Percentiles rank a stretch among this genome's conserved stretches.
phyloP scores from a whole-genome alignment of 2,113 vertebrate genomes.

The Cryptomyrus ogoouensis region DNA sequence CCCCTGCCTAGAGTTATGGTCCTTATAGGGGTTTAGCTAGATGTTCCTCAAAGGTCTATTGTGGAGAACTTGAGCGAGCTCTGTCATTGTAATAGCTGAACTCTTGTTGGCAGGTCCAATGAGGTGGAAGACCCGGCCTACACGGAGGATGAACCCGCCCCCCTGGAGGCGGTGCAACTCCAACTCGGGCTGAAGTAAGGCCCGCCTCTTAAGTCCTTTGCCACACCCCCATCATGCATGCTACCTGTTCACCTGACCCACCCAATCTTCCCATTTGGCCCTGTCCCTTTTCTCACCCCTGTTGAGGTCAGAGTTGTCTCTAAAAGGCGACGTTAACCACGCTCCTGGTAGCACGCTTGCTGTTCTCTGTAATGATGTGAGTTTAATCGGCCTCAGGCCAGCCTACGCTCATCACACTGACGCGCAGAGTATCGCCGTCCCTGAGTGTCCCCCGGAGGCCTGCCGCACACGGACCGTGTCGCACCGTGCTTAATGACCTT shows the following conservation, averaged over 20 bases:
- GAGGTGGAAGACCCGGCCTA: slow-evolving; percentile 58
- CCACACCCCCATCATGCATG: not conserved
- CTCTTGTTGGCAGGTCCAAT: slow-evolving; percentile 50
- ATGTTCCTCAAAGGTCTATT: not conserved
- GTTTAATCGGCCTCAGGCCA: not conserved
- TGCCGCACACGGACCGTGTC: not conserved
- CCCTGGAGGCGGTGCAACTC: slow-evolving; percentile 61
- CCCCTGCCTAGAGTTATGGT: not conserved
- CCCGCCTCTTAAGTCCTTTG: not conserved
- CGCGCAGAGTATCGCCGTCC: not conserved
- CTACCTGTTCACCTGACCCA: too few species aligned
- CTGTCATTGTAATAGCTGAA: not conserved
- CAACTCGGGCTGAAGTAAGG: slow-evolving; percentile 69
- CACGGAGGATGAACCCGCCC: slow-evolving; percentile 54
- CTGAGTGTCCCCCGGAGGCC: not conserved
- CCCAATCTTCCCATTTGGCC: not conserved
- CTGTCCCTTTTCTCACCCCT: not conserved
- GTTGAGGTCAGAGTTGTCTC: not conserved
- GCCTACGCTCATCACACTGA: not conserved
- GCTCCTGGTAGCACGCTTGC: not conserved
- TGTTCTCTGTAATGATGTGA: not conserved
- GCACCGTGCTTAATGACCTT: not conserved
- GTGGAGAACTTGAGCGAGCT: not conserved
- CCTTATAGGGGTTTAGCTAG: not conserved
- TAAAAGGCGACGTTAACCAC: too few species aligned